A percentile compares a stretch with the other conserved stretches of the same genome.
Conservation (phyloP, 2,113 vertebrate species). For the Trachemys scripta region DNA sequence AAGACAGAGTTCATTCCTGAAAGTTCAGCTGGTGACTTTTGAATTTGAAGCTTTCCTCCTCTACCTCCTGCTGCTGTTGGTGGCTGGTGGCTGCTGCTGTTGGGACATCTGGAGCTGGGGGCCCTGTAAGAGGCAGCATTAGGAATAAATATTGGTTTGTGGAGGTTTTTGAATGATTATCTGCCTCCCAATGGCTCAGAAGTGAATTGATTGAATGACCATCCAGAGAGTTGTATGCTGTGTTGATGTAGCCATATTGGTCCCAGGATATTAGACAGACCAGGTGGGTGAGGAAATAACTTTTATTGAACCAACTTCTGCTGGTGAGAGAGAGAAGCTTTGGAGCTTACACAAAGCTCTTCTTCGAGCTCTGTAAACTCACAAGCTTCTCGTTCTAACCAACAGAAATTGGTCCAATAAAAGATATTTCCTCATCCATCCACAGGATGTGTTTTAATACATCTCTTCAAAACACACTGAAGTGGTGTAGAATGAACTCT, state of each 20-base stretch:
- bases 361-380: not conserved
- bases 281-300: not conserved
- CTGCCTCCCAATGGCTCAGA: not conserved
- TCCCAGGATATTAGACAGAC: not conserved
- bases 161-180: not conserved
- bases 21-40: not conserved
- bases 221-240: not conserved
- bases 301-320: not conserved
- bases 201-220: not conserved
- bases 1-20: constrained; percentile 23
- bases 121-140: not conserved
- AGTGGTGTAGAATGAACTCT: constrained; percentile 1
- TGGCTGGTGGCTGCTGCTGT: constrained; percentile 1
- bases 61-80: not conserved
- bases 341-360: not conserved
- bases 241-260: not conserved
- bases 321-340: not conserved
- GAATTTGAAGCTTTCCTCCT: not conserved
- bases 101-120: not conserved
- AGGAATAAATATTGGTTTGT: not conserved
- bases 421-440: not conserved
- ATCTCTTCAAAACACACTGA: not conserved
- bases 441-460: not conserved
- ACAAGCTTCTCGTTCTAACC: not conserved
- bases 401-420: not conserved